phyloP scores from a whole-genome alignment of 2,797 vertebrate species.

The Coluber constrictor region DNA sequence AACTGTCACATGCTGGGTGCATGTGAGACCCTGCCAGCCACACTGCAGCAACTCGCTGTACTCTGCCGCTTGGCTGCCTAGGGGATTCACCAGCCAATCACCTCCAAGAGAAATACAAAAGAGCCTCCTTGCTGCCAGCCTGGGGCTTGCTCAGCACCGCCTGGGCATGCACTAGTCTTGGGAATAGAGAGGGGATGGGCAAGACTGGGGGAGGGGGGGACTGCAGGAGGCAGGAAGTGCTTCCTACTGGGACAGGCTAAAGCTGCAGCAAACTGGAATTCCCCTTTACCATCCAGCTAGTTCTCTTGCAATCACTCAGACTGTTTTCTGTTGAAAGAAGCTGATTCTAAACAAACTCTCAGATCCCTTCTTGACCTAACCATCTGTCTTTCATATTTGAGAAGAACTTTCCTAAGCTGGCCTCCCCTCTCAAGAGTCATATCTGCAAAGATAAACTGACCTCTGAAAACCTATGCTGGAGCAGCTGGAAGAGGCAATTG shows the following conservation, averaged over 20 bases:
- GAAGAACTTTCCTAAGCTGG: neutral
- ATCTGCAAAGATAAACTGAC: neutral
- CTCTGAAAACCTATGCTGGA: neutral
- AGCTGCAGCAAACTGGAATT: constrained; percentile 14
- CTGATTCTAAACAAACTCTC: neutral
- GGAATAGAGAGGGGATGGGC: constrained; percentile 11
- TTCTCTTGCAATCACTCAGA: neutral
- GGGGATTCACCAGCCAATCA: constrained; percentile 34
- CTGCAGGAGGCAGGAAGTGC: neutral
- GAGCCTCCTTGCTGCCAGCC: constrained; percentile 25
- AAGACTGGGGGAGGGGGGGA: neutral
- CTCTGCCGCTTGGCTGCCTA: constrained; percentile 31
- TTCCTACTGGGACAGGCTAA: constrained; percentile 8
- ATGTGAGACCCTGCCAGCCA: constrained; percentile 37
- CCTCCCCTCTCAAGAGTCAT: neutral
- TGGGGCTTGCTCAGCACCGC: constrained; percentile 6
- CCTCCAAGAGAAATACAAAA: constrained; percentile 29
- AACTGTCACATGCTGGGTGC: constrained; percentile 35
- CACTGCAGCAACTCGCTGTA: constrained; percentile 24
- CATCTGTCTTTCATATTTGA: neutral
- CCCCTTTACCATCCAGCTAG: neutral
- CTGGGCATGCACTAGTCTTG: constrained; percentile 25
- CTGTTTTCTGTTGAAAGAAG: neutral
- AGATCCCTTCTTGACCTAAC: neutral
- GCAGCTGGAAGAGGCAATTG: neutral